Evolutionary conservation across 2,113 vertebrate genomes (phyloP), one percentile per base, ranked within the genome.

Genomic region (Mohoua ochrocephala): DNA sequence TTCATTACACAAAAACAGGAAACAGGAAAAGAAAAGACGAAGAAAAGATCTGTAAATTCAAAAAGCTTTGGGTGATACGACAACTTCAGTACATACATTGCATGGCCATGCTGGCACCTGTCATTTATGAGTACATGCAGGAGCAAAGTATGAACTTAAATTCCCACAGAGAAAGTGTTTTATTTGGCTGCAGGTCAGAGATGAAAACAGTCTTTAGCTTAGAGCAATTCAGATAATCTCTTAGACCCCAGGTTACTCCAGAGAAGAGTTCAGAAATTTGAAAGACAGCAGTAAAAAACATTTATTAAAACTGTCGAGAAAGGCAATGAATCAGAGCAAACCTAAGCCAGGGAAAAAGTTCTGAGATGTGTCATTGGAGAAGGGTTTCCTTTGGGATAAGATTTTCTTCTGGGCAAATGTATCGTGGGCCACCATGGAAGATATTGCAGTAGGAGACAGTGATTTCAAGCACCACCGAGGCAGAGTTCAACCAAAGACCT

Each of bases 361-460:
- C 23, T 35, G 9, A 57, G 31, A 59, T 18, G 2, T 17, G 4
- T 68, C 27, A 56, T 0, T 49, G n/a, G 11, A 87, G 44, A 57
- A 52, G 7, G 22, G 13, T 49, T 87, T 91, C 49, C 19, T 42
- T 2, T 26, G 21, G 24, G 37, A 33, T 23, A 60, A 80, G 18
- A 17, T 49, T 68, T 61, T 69, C 31, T 69, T 59, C 17, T 61
- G 59, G 63, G 13, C 10, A 75, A 77, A 63, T 14, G 2, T n/a
- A 7, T 20, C 26, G 9, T 7, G 9, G 14, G 8, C 13, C n/a
- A 41, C 13, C 3, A 3, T 0, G 11, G n/a, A 67, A 88, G 15
- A 45, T 7, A 42, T 1, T 71, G 39, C 18, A 79, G 8, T 28
- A 89, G 44, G 18, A 64, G 26, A 28, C 0, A 15, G 26, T 45